A percentile compares a stretch with the other conserved stretches of the same genome.
These are phyloP conservation scores for Megalops cyprinoides DNA, from an alignment of 2,797 vertebrate species.

Conservation along the genomic window DNA sequence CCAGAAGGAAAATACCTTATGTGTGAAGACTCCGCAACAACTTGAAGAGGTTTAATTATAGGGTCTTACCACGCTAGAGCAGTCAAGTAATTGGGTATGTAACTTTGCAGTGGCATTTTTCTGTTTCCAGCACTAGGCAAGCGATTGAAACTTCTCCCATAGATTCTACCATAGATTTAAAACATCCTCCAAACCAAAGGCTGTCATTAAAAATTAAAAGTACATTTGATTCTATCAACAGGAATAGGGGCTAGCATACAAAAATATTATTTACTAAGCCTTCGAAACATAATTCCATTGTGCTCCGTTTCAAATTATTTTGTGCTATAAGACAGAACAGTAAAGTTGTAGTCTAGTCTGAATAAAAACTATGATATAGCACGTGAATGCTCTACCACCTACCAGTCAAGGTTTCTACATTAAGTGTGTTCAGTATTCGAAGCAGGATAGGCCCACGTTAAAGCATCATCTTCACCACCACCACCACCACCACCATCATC, in stretches of 20 bases:
- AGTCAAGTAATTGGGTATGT: conserved; percentile 62
- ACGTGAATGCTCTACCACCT: neutral
- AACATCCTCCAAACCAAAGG: neutral
- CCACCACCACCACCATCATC: neutral
- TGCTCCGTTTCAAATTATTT: neutral
- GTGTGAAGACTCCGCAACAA: conserved; percentile 43
- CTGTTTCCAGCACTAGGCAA: neutral
- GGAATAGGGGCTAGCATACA: neutral
- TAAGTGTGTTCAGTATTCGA: neutral
- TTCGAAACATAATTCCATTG: neutral
- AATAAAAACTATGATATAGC: neutral
- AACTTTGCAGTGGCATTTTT: conserved; percentile 61
- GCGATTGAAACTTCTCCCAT: neutral
- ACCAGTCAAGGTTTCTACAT: neutral
- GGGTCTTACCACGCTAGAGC: conserved; percentile 50
- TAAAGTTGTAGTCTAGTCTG: neutral
- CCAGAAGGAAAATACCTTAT: conserved; percentile 57
- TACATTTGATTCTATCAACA: neutral
- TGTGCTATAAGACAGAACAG: neutral
- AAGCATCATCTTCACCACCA: neutral
- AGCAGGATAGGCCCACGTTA: neutral
- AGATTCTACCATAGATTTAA: neutral
- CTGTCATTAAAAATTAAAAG: neutral
- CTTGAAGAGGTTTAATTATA: conserved; percentile 58
- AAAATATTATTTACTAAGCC: neutral